These are phyloP conservation scores for Ectemnius cavifrons DNA, from an alignment of 2,888 invertebrate species.

Conservation along the genomic window DNA sequence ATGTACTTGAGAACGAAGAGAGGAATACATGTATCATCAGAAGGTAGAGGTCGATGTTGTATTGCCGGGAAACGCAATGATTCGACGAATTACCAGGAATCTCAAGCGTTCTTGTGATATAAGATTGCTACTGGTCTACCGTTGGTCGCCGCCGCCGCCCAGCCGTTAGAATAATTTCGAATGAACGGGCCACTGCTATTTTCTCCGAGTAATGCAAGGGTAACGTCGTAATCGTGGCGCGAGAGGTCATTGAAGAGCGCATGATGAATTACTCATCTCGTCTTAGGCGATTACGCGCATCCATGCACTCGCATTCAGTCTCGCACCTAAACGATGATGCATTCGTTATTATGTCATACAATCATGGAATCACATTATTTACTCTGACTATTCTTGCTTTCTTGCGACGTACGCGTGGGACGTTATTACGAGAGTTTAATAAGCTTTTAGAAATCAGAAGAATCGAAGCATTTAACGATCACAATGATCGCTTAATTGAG, in stretches of 20 bases:
- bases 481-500: constrained; percentile 72
- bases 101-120: constrained; percentile 9
- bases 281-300: neutral
- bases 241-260: neutral
- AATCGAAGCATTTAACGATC: constrained; percentile 59
- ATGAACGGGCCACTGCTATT: constrained; percentile 54
- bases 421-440: constrained; percentile 36
- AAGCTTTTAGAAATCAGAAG: constrained; percentile 56
- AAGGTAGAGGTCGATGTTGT: constrained; percentile 49
- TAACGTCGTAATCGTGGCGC: constrained; percentile 29
- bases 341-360: constrained; percentile 7
- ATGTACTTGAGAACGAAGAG: constrained; percentile 31
- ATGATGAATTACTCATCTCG: neutral
- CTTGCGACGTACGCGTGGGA: neutral
- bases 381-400: neutral
- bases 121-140: neutral
- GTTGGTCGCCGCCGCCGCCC: constrained; percentile 42
- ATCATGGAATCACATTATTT: neutral
- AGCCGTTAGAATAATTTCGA: constrained; percentile 39
- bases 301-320: neutral
- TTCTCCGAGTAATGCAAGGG: constrained; percentile 27
- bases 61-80: constrained; percentile 57
- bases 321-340: neutral
- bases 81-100: constrained; percentile 54
- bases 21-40: constrained; percentile 51